phyloP scores from a whole-genome alignment of 2,797 vertebrate species.

The Meriones psammophilus region DNA sequence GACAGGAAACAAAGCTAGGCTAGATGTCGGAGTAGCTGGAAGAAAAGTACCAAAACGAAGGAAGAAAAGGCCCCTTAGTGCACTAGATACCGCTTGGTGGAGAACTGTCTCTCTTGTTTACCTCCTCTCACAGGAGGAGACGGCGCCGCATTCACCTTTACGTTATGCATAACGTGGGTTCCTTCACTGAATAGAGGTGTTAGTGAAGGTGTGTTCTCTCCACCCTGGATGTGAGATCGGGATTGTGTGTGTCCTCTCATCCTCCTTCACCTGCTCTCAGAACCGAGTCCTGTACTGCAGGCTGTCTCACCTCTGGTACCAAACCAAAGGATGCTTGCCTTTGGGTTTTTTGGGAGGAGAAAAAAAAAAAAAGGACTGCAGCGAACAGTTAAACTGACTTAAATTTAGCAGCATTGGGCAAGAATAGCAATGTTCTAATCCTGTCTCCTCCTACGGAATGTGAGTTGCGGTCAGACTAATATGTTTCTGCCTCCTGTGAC shows the following conservation, averaged over 20 bases:
- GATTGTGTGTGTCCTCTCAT: constrained; percentile 63
- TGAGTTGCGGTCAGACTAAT: constrained; percentile 86
- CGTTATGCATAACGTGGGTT: neutral
- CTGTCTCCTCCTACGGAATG: constrained; percentile 87
- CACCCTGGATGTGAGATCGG: constrained; percentile 58
- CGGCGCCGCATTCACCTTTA: neutral
- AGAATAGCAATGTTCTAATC: constrained; percentile 88
- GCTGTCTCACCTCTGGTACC: constrained; percentile 70
- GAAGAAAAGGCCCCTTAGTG: neutral
- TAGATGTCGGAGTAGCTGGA: neutral
- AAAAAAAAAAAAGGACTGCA: constrained; percentile 15
- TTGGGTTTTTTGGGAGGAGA: constrained; percentile 50
- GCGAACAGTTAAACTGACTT: constrained; percentile 80
- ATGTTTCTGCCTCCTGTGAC: constrained; percentile 89
- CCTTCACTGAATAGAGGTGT: neutral
- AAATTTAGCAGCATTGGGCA: constrained; percentile 87
- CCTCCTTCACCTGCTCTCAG: constrained; percentile 55
- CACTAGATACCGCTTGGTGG: neutral
- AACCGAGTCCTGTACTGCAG: constrained; percentile 69
- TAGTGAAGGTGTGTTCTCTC: constrained; percentile 59
- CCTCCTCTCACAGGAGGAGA: neutral
- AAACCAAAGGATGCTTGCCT: constrained; percentile 71
- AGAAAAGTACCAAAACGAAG: neutral
- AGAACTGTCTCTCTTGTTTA: neutral
- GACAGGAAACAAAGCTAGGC: neutral